These are phyloP conservation scores for Syngnathus acus DNA, from an alignment of 2,797 vertebrate species.

Conservation along the genomic window DNA sequence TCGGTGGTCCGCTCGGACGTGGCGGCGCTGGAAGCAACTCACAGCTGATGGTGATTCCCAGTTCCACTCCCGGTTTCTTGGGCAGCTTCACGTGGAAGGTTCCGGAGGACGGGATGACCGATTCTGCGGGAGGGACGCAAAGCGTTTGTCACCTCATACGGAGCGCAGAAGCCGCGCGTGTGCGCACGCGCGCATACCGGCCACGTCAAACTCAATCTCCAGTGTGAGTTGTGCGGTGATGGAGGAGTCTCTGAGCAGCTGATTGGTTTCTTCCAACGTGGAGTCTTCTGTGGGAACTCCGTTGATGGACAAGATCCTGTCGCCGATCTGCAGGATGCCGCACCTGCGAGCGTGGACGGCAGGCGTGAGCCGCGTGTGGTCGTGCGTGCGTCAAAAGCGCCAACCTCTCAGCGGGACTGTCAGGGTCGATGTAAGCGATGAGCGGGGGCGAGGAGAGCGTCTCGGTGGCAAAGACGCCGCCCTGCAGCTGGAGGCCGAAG, in stretches of 20 bases:
- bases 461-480: slow-evolving; percentile 94
- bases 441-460: slow-evolving; percentile 93
- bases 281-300: slow-evolving; percentile 94
- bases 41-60: slow-evolving; percentile 99
- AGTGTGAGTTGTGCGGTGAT: slow-evolving; percentile 91
- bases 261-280: slow-evolving; percentile 95
- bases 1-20: not conserved
- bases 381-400: no score
- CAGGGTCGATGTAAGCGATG: slow-evolving; percentile 94
- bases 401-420: slow-evolving; percentile 88
- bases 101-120: slow-evolving; percentile 95
- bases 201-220: slow-evolving; percentile 98
- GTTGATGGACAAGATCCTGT: slow-evolving; percentile 93
- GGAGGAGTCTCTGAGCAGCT: slow-evolving; percentile 92
- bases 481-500: slow-evolving; percentile 96
- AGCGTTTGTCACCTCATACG: not conserved
- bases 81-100: slow-evolving; percentile 98
- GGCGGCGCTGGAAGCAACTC: slow-evolving; percentile 40
- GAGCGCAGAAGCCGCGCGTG: not conserved
- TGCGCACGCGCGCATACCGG: slow-evolving; percentile 67
- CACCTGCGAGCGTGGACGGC: slow-evolving; percentile 64
- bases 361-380: not conserved
- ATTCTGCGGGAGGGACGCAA: slow-evolving; percentile 68
- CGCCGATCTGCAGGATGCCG: slow-evolving; percentile 93
- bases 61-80: slow-evolving; percentile 94